Evolutionary conservation across 2,113 vertebrate species (phyloP), one percentile per base, ranked within the genome.

Genomic region (Mus pahari): DNA sequence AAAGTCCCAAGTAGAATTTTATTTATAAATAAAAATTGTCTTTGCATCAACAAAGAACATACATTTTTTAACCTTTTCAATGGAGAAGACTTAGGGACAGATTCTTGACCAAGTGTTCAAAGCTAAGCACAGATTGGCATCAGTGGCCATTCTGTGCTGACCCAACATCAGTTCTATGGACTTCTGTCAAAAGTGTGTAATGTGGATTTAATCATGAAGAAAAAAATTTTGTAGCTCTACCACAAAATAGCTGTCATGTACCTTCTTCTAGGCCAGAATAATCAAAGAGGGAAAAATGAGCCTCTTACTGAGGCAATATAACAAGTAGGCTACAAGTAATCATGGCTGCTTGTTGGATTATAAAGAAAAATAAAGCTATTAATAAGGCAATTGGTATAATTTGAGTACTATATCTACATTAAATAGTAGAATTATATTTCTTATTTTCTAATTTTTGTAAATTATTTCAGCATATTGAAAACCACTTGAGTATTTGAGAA

Each of bases 1-100:
- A 33, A 92, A 60, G 9, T 66, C 74, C 28, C 13, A 62, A 55
- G 7, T 0, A 36, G 11, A 60, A 22, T 90, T 92, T 75, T 68
- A 94, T 81, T 42, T 94, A 12, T 82, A 70, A 94, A 75, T 16
- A 13, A 78, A 96, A 86, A 62, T 81, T 64, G 71, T 64, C 7
- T 33, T 70, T 64, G 86, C 53, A 9, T 70, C 7, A 88, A 71
- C 86, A 66, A 93, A 75, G 3, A 70, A 45, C 10, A 92, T 82
- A 74, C 82, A 81, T 45, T 42, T 60, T 60, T 70, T 78, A n/a
- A 90, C 73, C 6, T 58, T 89, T 89, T 74, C 33, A 82, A 66
- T 77, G 50, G 50, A 94, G 45, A 96, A 82, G 75, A 1, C 19
- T 58, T 6, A 5, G 36, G n/a, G 16, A 83, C 7, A 87, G 8